Conservation (phyloP, 2,113 vertebrate genomes). For the Gadus macrocephalus region DNA sequence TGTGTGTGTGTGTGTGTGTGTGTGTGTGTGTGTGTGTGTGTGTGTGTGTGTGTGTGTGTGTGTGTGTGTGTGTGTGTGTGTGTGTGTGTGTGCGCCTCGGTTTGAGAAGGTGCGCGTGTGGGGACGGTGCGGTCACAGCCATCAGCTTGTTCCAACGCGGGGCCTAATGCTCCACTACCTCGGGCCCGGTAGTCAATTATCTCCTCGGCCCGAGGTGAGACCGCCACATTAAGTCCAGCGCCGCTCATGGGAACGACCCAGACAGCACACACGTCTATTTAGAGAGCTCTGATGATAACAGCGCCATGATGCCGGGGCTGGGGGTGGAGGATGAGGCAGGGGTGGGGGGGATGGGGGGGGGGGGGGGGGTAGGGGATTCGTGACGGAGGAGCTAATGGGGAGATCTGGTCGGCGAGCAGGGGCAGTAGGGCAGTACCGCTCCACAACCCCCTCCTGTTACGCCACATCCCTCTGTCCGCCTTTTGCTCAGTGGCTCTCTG, state of each 20-base stretch:
- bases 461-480: no score
- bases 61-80: no score
- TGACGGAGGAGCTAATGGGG: conserved; percentile 60
- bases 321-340: conserved; percentile 7
- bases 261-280: conserved; percentile 51
- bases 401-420: conserved; percentile 41
- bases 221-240: conserved; percentile 63
- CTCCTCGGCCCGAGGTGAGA: conserved; percentile 63
- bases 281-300: no score
- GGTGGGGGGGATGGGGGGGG: conserved; percentile 11
- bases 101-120: no score
- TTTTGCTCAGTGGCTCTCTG: background rate
- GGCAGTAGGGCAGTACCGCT: conserved; percentile 31
- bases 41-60: no score
- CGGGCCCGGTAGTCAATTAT: conserved; percentile 56
- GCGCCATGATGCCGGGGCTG: conserved; percentile 33
- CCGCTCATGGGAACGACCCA: conserved; percentile 48
- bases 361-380: conserved; percentile 9
- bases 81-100: no score
- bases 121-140: conserved; percentile 50
- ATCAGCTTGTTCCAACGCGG: conserved; percentile 63
- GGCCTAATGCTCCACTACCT: conserved; percentile 63
- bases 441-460: conserved; percentile 19
- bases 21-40: no score
- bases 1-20: no score